Evolutionary conservation across 2,797 vertebrate genomes (phyloP).

Genomic region (Cynopterus sphinx): DNA sequence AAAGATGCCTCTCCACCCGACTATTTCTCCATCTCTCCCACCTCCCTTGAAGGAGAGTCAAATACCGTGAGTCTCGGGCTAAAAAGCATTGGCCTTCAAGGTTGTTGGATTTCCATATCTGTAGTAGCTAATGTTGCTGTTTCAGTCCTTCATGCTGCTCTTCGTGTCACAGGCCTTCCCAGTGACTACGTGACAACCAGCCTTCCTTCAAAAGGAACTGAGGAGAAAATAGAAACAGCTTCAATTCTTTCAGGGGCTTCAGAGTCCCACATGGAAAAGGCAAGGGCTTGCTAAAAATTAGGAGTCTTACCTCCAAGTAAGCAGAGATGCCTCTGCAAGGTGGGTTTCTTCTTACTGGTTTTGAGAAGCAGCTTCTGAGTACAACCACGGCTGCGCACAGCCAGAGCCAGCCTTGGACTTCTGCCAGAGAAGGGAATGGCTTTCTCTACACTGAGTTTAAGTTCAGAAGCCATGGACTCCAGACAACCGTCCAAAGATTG

Average conservation of each 20-base stretch:
- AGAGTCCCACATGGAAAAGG: neutral
- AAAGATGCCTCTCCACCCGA: neutral
- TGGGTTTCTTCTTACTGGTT: neutral
- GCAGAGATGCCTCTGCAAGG: neutral
- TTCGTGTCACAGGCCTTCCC: neutral
- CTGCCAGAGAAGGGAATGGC: neutral
- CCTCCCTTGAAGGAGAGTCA: neutral
- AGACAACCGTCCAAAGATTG: neutral
- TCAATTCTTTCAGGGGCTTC: neutral
- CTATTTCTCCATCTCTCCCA: neutral
- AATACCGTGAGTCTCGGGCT: neutral
- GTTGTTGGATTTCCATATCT: neutral
- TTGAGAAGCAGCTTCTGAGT: neutral
- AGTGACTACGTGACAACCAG: neutral
- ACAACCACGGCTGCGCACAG: accelerated
- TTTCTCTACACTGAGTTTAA: neutral
- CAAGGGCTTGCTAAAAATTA: neutral
- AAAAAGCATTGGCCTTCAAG: neutral
- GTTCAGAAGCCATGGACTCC: neutral
- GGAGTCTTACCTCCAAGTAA: neutral
- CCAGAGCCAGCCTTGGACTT: neutral
- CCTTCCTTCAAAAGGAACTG: neutral
- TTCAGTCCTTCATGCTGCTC: neutral
- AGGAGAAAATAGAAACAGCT: neutral
- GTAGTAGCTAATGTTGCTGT: neutral